Evolutionary conservation across 1,140 invertebrate genomes (phyloP), one percentile per base, ranked within the genome.

Genomic region (Nasonia giraulti): DNA sequence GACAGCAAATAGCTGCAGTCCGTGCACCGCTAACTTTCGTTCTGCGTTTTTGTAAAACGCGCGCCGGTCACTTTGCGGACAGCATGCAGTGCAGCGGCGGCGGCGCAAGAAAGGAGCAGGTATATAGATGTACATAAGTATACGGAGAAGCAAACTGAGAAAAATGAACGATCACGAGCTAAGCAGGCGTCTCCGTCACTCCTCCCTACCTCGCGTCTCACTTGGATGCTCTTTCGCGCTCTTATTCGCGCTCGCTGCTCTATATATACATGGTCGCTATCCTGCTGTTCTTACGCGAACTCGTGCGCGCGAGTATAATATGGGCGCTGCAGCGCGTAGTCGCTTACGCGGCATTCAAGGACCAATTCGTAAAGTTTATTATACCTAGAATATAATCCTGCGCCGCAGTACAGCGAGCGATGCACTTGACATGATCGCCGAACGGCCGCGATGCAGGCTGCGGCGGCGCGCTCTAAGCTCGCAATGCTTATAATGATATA

Each of bases 291-390:
- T 62, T 62, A 62, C 17, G 17, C 12, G 10, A 50, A 50, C 47
- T 11, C 0, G 11, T 50, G 1, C 8, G 47, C 10, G 1, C 14
- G 1, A 14, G 50, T 37, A 37, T 37, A 37, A 6, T 37, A 37
- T 37, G 33, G 3, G 33, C 33, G 5, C 33, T 6, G 33, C 33
- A 4, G 55, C 55, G 55, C 55, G 20, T 17, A 62, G 37, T 68
- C 74, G 76, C n/a, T 83, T 83, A 79, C 55, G 83, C 68, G 75
- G 85, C 73, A 86, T 80, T 83, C 71, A 86, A 84, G 82, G 82
- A 78, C 69, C 69, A 81, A 86, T 86, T 74, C 47, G 80, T 84
- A 84, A 76, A 83, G 81, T 83, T 85, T 81, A 85, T 73, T 78
- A 84, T 82, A 84, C 31, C 78, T 81, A 85, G 74, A 84, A 74